Conservation (phyloP, 2,888 invertebrate genomes). For the Aradus depressus region DNA sequence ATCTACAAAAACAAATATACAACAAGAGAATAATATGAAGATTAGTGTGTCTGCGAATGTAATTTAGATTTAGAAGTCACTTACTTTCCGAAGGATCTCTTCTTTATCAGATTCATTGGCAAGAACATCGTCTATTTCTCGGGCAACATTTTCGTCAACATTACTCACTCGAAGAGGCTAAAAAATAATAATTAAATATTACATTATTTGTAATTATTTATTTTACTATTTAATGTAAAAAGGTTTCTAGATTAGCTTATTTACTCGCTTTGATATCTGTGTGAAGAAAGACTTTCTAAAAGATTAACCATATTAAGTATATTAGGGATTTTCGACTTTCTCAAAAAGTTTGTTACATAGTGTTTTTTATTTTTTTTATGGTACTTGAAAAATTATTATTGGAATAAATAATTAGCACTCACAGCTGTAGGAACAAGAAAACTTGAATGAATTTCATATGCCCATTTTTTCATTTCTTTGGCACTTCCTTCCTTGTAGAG, state of each 20-base stretch:
- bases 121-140: conserved; percentile 80
- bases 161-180: conserved; percentile 68
- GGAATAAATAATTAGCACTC: conserved; percentile 36
- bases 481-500: conserved; percentile 72
- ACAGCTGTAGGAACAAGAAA: conserved; percentile 84
- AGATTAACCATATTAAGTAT: no score
- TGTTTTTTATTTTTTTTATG: not conserved
- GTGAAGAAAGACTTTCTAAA: not conserved
- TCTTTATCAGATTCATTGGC: conserved; percentile 78
- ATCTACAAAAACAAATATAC: not conserved
- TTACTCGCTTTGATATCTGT: not conserved
- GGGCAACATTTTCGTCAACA: conserved; percentile 75
- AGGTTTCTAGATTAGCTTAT: not conserved
- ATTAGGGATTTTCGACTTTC: not conserved
- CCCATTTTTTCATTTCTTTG: conserved; percentile 94
- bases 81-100: conserved; percentile 69
- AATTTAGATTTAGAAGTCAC: conserved; percentile 16
- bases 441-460: conserved; percentile 95
- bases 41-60: no score
- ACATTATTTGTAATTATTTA: not conserved
- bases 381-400: conserved; percentile 35
- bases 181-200: conserved; percentile 13
- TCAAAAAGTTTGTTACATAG: not conserved
- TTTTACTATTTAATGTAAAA: not conserved
- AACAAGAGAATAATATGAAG: no score